These are phyloP conservation scores for Limosa lapponica DNA, from an alignment of 2,797 vertebrate species.

Conservation along the genomic window DNA sequence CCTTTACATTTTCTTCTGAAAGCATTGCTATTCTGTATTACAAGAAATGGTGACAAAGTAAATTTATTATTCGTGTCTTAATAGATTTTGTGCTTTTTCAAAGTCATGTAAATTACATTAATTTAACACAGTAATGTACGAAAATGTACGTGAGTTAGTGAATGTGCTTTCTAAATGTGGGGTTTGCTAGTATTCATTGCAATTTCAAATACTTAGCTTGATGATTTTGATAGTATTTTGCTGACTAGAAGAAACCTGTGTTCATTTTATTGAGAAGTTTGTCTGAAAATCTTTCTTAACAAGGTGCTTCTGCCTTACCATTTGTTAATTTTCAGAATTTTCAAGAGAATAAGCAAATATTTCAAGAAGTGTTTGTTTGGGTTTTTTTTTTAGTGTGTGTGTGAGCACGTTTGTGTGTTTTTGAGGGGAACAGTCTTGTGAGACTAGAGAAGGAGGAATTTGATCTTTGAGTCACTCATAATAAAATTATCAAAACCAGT, in stretches of 20 bases:
- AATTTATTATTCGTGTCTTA: not conserved
- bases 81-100: not conserved
- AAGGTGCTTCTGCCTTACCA: not conserved
- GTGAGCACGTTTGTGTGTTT: not conserved
- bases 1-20: not conserved
- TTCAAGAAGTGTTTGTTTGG: not conserved
- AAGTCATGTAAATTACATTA: not conserved
- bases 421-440: not conserved
- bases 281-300: not conserved
- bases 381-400: fast-evolving
- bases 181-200: not conserved
- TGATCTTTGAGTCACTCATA: not conserved
- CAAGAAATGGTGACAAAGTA: not conserved
- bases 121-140: not conserved
- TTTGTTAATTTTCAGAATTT: not conserved
- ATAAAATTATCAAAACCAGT: not conserved
- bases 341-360: not conserved
- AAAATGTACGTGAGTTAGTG: not conserved
- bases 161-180: not conserved
- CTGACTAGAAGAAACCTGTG: not conserved
- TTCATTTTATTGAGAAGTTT: not conserved
- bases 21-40: not conserved
- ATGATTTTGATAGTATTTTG: not conserved
- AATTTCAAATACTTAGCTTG: not conserved
- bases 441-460: not conserved